A percentile compares a stretch with the other conserved stretches of the same genome.
Conservation (phyloP, 2,888 invertebrate genomes). For the Diaphora mendica region DNA sequence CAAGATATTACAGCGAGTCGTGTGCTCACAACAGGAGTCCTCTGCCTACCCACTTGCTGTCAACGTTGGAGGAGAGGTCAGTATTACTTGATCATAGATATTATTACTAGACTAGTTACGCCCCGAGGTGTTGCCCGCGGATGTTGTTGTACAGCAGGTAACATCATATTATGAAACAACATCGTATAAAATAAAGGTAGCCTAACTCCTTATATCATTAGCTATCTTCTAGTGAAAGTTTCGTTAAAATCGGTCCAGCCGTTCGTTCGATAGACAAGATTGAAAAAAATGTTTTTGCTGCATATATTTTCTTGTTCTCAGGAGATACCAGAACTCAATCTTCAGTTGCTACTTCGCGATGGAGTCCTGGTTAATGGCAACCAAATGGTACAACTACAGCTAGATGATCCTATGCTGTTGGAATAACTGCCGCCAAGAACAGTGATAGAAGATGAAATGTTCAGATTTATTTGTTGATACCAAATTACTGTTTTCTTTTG, state of each 20-base stretch:
- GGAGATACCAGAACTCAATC: constrained; percentile 63
- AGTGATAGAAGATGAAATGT: not conserved
- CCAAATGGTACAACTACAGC: constrained; percentile 62
- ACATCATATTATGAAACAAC: too few species aligned
- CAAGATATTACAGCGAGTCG: constrained; percentile 56
- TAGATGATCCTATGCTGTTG: constrained; percentile 56
- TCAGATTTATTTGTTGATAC: not conserved
- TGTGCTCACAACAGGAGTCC: constrained; percentile 17
- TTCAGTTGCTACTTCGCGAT: constrained; percentile 65
- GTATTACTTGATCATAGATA: not conserved
- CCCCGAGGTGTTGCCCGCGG: too few species aligned
- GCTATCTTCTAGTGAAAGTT: too few species aligned
- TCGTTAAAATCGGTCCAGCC: too few species aligned
- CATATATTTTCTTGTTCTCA: constrained; percentile 45
- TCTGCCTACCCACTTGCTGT: constrained; percentile 32
- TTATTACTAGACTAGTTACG: too few species aligned
- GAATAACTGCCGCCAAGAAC: constrained; percentile 22
- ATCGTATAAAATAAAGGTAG: too few species aligned
- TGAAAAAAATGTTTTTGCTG: too few species aligned
- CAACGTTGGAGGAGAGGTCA: constrained; percentile 24
- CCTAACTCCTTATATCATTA: too few species aligned
- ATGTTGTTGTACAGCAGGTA: too few species aligned
- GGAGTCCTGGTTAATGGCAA: constrained; percentile 57
- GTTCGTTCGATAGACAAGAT: too few species aligned
- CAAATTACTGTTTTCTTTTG: too few species aligned